Conservation (phyloP, 2,113 vertebrate species). For the Neodontobutis hainanensis region DNA sequence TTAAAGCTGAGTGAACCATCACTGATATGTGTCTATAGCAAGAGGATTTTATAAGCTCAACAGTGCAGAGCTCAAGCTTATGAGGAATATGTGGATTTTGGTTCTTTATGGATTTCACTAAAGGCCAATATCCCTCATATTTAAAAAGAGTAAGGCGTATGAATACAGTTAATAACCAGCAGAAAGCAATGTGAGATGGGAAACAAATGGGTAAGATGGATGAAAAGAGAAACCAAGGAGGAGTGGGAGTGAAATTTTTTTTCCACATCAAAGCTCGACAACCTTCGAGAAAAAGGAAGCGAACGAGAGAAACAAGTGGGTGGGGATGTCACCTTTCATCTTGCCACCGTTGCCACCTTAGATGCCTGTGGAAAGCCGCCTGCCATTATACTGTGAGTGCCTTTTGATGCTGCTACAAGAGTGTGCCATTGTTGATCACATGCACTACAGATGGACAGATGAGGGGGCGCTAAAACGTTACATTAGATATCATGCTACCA, state of each 20-base stretch:
- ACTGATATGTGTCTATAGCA: conserved; percentile 23
- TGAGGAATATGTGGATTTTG: conserved; percentile 35
- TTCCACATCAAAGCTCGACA: conserved; percentile 59
- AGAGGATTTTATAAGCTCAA: conserved; percentile 42
- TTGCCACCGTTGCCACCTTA: conserved; percentile 53
- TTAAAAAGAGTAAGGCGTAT: conserved; percentile 3
- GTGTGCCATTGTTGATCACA: conserved; percentile 9
- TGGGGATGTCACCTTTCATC: conserved; percentile 67
- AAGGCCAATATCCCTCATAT: conserved; percentile 13
- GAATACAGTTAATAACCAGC: conserved; percentile 41
- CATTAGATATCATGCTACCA: conserved; percentile 22
- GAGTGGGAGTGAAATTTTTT: conserved; percentile 36
- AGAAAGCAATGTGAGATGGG: conserved; percentile 25
- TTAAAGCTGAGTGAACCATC: conserved; percentile 38
- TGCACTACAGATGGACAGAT: conserved; percentile 30
- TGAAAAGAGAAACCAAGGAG: conserved; percentile 29
- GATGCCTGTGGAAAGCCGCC: conserved; percentile 51
- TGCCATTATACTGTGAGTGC: conserved; percentile 38
- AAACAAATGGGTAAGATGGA: conserved; percentile 33
- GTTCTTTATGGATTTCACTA: conserved; percentile 40
- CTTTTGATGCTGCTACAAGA: conserved; percentile 51
- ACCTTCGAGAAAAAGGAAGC: conserved; percentile 35
- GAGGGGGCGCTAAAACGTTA: conserved; percentile 45
- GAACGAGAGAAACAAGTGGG: conserved; percentile 32
- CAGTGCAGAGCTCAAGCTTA: conserved; percentile 30